phyloP scores from a whole-genome alignment of 1,140 invertebrate species.

The Drosophila saltans region DNA sequence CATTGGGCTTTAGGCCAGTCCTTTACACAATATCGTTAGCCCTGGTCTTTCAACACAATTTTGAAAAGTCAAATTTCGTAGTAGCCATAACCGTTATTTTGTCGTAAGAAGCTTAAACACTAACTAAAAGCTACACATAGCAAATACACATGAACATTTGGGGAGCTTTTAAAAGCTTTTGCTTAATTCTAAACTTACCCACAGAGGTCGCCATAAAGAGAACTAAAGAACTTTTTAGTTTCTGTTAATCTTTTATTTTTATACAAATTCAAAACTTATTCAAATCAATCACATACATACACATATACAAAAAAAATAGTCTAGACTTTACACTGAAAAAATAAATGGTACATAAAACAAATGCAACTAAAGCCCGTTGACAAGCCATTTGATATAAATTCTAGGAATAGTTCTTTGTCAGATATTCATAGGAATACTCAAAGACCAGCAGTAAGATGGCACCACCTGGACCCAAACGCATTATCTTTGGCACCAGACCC shows the following conservation, averaged over 20 bases:
- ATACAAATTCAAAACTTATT: background rate
- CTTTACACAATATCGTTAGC: background rate
- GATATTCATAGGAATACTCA: constrained; percentile 89
- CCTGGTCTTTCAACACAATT: background rate
- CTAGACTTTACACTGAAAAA: background rate
- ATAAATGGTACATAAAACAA: constrained; percentile 17
- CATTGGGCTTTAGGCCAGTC: background rate
- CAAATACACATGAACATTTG: background rate
- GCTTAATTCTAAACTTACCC: background rate
- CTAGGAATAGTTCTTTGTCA: constrained; percentile 83
- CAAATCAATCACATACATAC: constrained; percentile 2
- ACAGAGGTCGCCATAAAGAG: background rate
- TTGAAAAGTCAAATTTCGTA: background rate
- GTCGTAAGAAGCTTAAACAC: background rate
- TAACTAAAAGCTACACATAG: background rate
- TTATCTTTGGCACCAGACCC: constrained; percentile 94
- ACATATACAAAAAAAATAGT: background rate
- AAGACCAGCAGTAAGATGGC: constrained; percentile 96
- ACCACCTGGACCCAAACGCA: constrained; percentile 95
- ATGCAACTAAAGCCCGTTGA: constrained; percentile 15
- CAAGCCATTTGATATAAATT: background rate
- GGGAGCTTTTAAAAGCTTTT: background rate
- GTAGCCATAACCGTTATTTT: background rate
- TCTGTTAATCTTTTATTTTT: background rate
- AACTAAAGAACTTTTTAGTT: background rate